Evolutionary conservation across 2,113 vertebrate species (phyloP), one percentile per base, ranked within the genome.

Genomic region (Eptesicus fuscus): DNA sequence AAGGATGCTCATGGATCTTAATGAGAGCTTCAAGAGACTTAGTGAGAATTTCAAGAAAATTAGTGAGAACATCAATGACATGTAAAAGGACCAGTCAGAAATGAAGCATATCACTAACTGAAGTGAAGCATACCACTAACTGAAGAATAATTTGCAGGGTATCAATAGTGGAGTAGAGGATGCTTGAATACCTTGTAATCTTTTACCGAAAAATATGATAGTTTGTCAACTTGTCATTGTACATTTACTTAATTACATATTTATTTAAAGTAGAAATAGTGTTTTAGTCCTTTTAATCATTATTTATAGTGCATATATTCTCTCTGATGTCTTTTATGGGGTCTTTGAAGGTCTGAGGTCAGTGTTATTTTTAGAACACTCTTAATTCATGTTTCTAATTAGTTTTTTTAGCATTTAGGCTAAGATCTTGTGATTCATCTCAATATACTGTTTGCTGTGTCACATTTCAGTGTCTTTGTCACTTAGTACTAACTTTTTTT

Each of bases 301-400:
- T 70, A 69, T 84, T 84, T 85, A 61, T 32, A 77, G n/a, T 61
- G 11, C 18, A 78, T 10, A 30, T 79, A 71, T 70, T 88, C n/a
- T 82, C 20, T 90, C 71, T 84, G 74, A 86, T 90, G 16, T 80
- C 11, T 83, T 79, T 74, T 51, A 61, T 67, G 73, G 28, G 16
- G 37, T 47, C 53, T 84, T 83, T 88, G 42, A 91, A 51, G 59
- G 23, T 73, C 23, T 87, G 37, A 94, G 49, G 35, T 94, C 53
- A 85, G 53, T 51, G 47, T 69, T 94, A 84, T 51, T 80, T 40
- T 92, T 89, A 80, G 18, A 94, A 77, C n/a, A 80, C 35, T 78
- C 11, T 13, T 71, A 65, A 84, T 61, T 84, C 44, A 65, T 78
- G 32, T 69, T 78, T 92, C 40, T 42, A 74, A 80, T 69, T 80